These are phyloP conservation scores for Rhyzopertha dominica DNA, from an alignment of 1,140 invertebrate species.

Conservation along the genomic window DNA sequence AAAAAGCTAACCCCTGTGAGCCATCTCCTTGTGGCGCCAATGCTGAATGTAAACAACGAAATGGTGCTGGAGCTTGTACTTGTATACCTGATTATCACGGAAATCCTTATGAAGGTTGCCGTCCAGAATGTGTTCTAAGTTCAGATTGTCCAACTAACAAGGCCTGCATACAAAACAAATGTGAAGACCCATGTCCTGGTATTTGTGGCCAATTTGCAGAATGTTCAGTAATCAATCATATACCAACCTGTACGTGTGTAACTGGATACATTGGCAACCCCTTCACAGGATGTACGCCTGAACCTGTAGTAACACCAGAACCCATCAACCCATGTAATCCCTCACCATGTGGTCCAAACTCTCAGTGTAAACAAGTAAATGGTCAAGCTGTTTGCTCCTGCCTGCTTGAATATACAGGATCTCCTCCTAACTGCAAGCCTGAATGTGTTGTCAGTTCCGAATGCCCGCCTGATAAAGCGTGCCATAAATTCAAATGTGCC, in stretches of 20 bases:
- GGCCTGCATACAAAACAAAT: conserved; percentile 74
- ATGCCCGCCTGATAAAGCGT: conserved; percentile 63
- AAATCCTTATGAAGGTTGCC: conserved; percentile 72
- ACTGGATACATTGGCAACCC: conserved; percentile 70
- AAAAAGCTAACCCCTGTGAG: conserved; percentile 39
- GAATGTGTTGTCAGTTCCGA: conserved; percentile 70
- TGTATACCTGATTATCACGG: conserved; percentile 69
- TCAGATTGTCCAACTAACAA: conserved; percentile 70
- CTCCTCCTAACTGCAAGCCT: conserved; percentile 63
- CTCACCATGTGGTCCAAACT: conserved; percentile 66
- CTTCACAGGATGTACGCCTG: conserved; percentile 45
- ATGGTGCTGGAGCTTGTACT: conserved; percentile 63
- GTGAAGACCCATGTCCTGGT: conserved; percentile 73
- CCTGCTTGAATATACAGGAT: conserved; percentile 57
- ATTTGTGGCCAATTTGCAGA: conserved; percentile 75
- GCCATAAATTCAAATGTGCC: conserved; percentile 65
- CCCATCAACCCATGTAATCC: conserved; percentile 58
- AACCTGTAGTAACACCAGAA: conserved; percentile 31
- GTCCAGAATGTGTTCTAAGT: conserved; percentile 72
- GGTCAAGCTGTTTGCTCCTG: conserved; percentile 62
- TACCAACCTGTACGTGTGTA: conserved; percentile 72
- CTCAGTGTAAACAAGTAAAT: conserved; percentile 56
- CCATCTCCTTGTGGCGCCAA: conserved; percentile 60
- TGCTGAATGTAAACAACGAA: conserved; percentile 59
- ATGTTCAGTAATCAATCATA: conserved; percentile 73